Percentiles rank a stretch among this genome's conserved stretches.
Conservation (phyloP, 2,797 vertebrate genomes). For the Rhincodon typus region DNA sequence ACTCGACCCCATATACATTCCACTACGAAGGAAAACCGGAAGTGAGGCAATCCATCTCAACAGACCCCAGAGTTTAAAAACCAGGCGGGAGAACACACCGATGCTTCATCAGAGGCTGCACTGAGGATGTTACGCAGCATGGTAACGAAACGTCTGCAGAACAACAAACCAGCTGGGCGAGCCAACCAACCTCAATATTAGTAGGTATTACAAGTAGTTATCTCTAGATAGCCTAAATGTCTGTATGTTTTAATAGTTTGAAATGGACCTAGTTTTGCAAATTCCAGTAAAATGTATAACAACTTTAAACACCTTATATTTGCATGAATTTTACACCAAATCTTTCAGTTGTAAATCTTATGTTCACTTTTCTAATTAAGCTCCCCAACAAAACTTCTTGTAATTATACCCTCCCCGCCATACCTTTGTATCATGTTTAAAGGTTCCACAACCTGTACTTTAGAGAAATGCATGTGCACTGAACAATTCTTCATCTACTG, state of each 20-base stretch:
- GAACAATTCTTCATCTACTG: neutral
- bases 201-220: neutral
- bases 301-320: neutral
- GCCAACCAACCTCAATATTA: neutral
- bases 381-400: neutral
- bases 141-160: too few relatives aligned
- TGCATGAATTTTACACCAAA: neutral
- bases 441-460: neutral
- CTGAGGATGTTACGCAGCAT: too few relatives aligned
- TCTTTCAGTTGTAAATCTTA: neutral
- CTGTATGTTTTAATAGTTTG: neutral
- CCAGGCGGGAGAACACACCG: too few relatives aligned
- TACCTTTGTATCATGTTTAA: neutral
- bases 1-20: too few relatives aligned
- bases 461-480: neutral
- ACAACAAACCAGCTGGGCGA: too few relatives aligned
- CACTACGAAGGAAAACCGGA: too few relatives aligned
- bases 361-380: neutral
- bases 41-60: too few relatives aligned
- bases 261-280: neutral
- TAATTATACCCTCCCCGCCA: neutral
- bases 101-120: too few relatives aligned
- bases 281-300: neutral
- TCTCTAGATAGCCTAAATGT: neutral
- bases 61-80: too few relatives aligned